A percentile compares a stretch with the other conserved stretches of the same genome.
phyloP scores from a whole-genome alignment of 2,113 vertebrate species.

The Protobothrops flavoviridis region DNA sequence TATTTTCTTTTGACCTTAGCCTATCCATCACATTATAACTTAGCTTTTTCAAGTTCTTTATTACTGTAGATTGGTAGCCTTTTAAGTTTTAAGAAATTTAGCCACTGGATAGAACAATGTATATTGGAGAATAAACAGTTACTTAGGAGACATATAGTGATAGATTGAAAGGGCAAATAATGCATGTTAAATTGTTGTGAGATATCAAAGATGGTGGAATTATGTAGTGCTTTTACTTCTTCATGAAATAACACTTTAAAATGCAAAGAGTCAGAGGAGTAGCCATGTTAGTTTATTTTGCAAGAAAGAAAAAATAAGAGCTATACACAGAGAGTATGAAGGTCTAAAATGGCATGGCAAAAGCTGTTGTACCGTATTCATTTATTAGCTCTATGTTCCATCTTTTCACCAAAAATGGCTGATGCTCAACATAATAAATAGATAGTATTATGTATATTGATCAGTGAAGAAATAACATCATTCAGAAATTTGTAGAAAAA shows the following conservation, averaged over 20 bases:
- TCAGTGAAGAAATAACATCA: not conserved
- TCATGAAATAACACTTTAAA: slow-evolving; percentile 1
- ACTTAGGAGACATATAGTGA: slow-evolving; percentile 40
- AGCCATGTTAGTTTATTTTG: not conserved
- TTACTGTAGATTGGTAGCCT: slow-evolving; percentile 45
- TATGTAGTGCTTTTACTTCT: slow-evolving; percentile 10
- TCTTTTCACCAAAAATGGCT: not conserved
- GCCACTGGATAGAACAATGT: slow-evolving; percentile 28
- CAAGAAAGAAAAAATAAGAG: not conserved
- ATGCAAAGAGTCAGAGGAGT: slow-evolving; percentile 7
- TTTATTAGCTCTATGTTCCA: not conserved
- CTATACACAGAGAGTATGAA: not conserved
- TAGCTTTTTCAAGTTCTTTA: slow-evolving; percentile 41
- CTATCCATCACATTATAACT: slow-evolving; percentile 38
- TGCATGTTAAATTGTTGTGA: slow-evolving; percentile 46
- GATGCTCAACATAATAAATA: not conserved
- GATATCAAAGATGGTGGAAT: not conserved
- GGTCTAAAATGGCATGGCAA: not conserved
- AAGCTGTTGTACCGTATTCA: not conserved
- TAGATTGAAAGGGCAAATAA: slow-evolving; percentile 46
- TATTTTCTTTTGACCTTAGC: slow-evolving; percentile 44
- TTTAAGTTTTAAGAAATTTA: slow-evolving; percentile 55
- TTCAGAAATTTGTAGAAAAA: not conserved
- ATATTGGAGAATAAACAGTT: slow-evolving; percentile 61
- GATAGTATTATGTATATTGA: not conserved